Percentiles rank a stretch among this genome's conserved stretches.
phyloP scores from a whole-genome alignment of 2,797 vertebrate genomes.

The Paramormyrops hopkinsi region DNA sequence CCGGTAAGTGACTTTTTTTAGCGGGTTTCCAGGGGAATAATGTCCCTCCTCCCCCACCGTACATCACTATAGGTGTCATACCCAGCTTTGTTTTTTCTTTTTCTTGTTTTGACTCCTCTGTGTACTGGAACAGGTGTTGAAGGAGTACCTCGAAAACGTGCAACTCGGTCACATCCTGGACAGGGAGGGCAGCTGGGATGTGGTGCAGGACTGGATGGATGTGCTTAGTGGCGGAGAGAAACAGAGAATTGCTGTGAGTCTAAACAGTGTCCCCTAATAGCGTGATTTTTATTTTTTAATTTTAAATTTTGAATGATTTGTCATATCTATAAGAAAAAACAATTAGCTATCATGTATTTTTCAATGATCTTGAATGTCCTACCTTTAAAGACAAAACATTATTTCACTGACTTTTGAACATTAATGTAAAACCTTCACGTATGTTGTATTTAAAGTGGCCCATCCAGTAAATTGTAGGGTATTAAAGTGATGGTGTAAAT shows the following conservation, averaged over 20 bases:
- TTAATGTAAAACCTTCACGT: not conserved
- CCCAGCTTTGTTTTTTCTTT: not conserved
- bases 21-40: not conserved
- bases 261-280: not conserved
- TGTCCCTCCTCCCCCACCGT: not conserved
- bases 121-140: slow-evolving; percentile 69
- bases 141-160: slow-evolving; percentile 90
- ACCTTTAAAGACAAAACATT: not conserved
- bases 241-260: slow-evolving; percentile 91
- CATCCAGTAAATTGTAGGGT: not conserved
- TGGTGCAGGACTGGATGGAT: slow-evolving; percentile 96
- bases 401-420: not conserved
- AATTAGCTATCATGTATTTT: not conserved
- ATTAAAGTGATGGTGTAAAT: not conserved
- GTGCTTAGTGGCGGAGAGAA: slow-evolving; percentile 97
- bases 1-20: slow-evolving; percentile 47
- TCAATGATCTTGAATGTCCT: not conserved
- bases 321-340: not conserved
- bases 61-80: not conserved
- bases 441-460: not conserved
- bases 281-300: not conserved
- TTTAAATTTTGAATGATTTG: not conserved
- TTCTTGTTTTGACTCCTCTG: not conserved
- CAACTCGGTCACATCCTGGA: slow-evolving; percentile 89
- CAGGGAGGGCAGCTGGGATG: slow-evolving; percentile 87